Conservation (phyloP, 2,888 invertebrate genomes). For the Sesia bembeciformis region DNA sequence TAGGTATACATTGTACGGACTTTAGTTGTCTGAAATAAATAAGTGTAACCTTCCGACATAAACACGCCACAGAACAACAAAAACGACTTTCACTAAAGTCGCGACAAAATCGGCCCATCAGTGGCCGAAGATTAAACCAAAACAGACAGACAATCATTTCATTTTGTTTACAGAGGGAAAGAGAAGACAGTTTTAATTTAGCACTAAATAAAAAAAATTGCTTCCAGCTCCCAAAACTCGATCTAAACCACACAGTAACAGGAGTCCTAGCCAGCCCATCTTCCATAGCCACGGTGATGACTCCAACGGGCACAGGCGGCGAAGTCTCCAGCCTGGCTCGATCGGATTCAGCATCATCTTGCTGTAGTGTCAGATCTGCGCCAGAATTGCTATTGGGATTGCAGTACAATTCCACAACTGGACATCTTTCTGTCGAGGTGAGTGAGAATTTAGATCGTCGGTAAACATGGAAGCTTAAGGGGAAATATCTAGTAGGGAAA, state of each 20-base stretch:
- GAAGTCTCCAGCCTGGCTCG: constrained; percentile 84
- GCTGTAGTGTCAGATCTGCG: constrained; percentile 92
- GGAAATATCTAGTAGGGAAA: no score
- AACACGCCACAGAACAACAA: no score
- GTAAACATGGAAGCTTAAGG: no score
- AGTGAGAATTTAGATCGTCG: not conserved
- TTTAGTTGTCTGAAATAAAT: no score
- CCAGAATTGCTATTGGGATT: constrained; percentile 93
- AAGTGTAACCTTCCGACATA: no score
- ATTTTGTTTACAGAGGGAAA: no score
- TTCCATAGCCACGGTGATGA: constrained; percentile 39
- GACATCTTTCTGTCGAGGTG: constrained; percentile 93
- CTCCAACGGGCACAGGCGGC: constrained; percentile 27
- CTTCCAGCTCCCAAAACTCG: constrained; percentile 50
- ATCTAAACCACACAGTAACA: constrained; percentile 39
- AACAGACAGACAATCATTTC: no score
- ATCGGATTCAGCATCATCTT: constrained; percentile 95
- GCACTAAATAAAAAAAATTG: not conserved
- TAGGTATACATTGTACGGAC: no score
- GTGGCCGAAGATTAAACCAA: no score
- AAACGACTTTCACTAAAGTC: no score
- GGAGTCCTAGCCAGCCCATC: constrained; percentile 55
- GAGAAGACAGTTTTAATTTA: no score
- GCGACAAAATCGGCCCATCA: no score
- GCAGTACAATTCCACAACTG: constrained; percentile 94